phyloP scores from a whole-genome alignment of 2,797 vertebrate genomes.

The Poeciliopsis paucimaculata region DNA sequence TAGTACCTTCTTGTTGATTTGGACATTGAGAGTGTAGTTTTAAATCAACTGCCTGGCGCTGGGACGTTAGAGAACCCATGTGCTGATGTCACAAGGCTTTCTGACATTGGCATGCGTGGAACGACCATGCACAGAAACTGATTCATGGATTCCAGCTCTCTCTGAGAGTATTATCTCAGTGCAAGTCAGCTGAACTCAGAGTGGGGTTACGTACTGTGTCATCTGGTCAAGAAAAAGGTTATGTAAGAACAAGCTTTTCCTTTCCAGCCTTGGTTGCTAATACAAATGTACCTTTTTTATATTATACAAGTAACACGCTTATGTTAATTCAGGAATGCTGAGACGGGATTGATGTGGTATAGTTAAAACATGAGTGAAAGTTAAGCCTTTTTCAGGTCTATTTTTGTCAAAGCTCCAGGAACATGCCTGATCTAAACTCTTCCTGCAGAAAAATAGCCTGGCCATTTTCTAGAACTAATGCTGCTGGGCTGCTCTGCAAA shows the following conservation, averaged over 20 bases:
- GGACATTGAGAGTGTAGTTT: background rate
- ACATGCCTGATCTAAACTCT: slow-evolving; percentile 43
- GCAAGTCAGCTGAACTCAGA: slow-evolving; percentile 53
- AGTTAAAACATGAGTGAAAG: slow-evolving; percentile 25
- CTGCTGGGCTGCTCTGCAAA: slow-evolving; percentile 18
- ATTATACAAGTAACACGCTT: background rate
- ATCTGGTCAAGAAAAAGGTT: background rate
- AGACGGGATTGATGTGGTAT: slow-evolving; percentile 16
- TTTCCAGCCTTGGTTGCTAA: background rate
- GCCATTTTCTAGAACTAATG: slow-evolving; percentile 51
- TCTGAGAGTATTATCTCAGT: slow-evolving; percentile 41
- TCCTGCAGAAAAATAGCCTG: slow-evolving; percentile 53
- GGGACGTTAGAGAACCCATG: slow-evolving; percentile 10
- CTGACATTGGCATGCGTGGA: slow-evolving; percentile 64
- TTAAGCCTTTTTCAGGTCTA: slow-evolving; percentile 47
- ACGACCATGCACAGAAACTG: slow-evolving; percentile 63
- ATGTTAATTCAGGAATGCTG: slow-evolving; percentile 41
- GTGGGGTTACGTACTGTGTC: slow-evolving; percentile 18
- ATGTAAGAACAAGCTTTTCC: background rate
- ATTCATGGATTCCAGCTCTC: slow-evolving; percentile 56
- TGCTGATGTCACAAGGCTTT: slow-evolving; percentile 63
- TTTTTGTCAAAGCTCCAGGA: slow-evolving; percentile 52
- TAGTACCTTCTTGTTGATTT: background rate
- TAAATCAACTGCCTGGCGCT: background rate
- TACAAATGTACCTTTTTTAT: background rate